Percentiles rank a stretch among this genome's conserved stretches.
Evolutionary conservation across 2,797 vertebrate genomes (phyloP).

Genomic region (Mormyrops attenuatus): DNA sequence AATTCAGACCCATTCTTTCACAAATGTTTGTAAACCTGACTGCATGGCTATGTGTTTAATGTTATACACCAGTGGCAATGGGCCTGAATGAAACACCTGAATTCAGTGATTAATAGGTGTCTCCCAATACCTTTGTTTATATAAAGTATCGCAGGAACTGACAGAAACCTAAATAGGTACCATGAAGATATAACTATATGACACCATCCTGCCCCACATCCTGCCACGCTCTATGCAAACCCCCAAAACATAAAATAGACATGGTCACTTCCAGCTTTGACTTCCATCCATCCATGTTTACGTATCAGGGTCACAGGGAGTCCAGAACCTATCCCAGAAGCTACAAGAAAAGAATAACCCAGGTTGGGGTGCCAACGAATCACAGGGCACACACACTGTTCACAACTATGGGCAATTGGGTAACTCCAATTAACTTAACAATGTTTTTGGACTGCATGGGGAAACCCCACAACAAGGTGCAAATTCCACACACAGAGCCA

Average conservation of each 20-base stretch:
- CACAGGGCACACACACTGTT: background rate
- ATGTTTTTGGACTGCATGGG: background rate
- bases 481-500: background rate
- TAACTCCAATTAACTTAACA: background rate
- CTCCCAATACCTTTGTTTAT: background rate
- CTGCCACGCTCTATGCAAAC: background rate
- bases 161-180: background rate
- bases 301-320: background rate
- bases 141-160: background rate
- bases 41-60: background rate
- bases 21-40: background rate
- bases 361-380: background rate
- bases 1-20: background rate
- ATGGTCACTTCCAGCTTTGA: background rate
- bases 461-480: background rate
- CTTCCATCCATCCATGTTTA: background rate
- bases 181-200: background rate
- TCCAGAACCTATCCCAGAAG: background rate
- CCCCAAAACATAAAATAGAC: background rate
- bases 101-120: background rate
- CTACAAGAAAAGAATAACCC: background rate
- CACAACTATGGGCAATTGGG: background rate
- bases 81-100: background rate
- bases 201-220: background rate
- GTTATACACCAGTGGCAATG: background rate